These are phyloP conservation scores for Pachyrhynchus sulphureomaculatus DNA, from an alignment of 1,140 invertebrate genomes.

Conservation along the genomic window DNA sequence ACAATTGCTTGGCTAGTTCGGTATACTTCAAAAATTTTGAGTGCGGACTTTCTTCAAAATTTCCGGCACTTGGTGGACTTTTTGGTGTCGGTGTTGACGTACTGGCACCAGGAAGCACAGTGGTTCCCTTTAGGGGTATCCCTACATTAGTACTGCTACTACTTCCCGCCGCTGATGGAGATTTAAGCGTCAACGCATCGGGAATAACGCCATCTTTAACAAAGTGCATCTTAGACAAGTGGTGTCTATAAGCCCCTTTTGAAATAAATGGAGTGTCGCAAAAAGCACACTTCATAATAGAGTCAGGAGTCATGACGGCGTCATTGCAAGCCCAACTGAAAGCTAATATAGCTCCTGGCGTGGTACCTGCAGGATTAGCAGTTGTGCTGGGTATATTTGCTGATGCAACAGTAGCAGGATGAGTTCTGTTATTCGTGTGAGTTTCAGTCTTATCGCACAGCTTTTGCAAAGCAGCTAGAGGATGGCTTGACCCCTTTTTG, in stretches of 20 bases:
- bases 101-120: slow-evolving; percentile 32
- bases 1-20: slow-evolving; percentile 93
- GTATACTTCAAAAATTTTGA: slow-evolving; percentile 97
- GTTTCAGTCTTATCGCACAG: slow-evolving; percentile 93
- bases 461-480: slow-evolving; percentile 89
- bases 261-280: slow-evolving; percentile 96
- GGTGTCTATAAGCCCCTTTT: slow-evolving; percentile 94
- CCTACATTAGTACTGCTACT: slow-evolving; percentile 39
- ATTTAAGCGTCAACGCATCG: slow-evolving; percentile 65
- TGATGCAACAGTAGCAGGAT: slow-evolving; percentile 43
- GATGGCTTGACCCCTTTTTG: slow-evolving; percentile 75
- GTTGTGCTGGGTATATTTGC: slow-evolving; percentile 40
- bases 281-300: slow-evolving; percentile 93
- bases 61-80: slow-evolving; percentile 49
- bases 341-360: slow-evolving; percentile 80
- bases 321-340: slow-evolving; percentile 94
- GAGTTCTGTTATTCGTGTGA: slow-evolving; percentile 53
- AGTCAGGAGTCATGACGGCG: slow-evolving; percentile 80
- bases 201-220: slow-evolving; percentile 87
- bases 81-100: slow-evolving; percentile 21
- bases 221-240: slow-evolving; percentile 95
- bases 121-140: slow-evolving; percentile 39
- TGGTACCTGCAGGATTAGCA: slow-evolving; percentile 53
- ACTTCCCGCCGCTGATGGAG: slow-evolving; percentile 56
- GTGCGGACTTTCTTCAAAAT: slow-evolving; percentile 88